Conservation (phyloP, 2,797 vertebrate genomes). For the Sitta carolinensis region DNA sequence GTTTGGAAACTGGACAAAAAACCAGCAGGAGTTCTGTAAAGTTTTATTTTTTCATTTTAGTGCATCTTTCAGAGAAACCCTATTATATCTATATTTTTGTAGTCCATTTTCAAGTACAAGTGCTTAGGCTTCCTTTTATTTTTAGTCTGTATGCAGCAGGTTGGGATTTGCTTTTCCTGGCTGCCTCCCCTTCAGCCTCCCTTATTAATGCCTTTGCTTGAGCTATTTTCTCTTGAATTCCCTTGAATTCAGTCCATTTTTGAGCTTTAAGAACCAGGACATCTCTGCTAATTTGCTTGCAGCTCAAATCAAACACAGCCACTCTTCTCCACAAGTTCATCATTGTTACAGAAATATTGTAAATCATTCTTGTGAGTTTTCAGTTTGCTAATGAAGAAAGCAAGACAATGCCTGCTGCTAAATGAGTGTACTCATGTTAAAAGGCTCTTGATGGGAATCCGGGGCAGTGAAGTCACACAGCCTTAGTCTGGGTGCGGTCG, state of each 20-base stretch:
- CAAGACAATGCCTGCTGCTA: slow-evolving; percentile 23
- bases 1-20: neutral
- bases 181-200: neutral
- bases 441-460: slow-evolving; percentile 37
- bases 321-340: neutral
- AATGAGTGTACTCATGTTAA: neutral
- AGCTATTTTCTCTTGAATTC: neutral
- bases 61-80: neutral
- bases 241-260: neutral
- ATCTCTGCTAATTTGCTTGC: neutral
- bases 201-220: neutral
- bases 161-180: slow-evolving; percentile 5
- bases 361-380: slow-evolving; percentile 19
- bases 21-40: neutral
- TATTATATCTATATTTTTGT: neutral
- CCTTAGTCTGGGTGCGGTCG: slow-evolving; percentile 32
- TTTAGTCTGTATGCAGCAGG: neutral
- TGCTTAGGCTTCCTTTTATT: neutral
- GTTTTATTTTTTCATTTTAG: neutral
- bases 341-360: neutral
- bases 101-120: neutral
- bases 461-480: slow-evolving; percentile 37
- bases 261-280: neutral
- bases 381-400: slow-evolving; percentile 39
- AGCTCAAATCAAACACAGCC: neutral